Conservation (phyloP, 2,113 vertebrate species). For the Paramisgurnus dabryanus region DNA sequence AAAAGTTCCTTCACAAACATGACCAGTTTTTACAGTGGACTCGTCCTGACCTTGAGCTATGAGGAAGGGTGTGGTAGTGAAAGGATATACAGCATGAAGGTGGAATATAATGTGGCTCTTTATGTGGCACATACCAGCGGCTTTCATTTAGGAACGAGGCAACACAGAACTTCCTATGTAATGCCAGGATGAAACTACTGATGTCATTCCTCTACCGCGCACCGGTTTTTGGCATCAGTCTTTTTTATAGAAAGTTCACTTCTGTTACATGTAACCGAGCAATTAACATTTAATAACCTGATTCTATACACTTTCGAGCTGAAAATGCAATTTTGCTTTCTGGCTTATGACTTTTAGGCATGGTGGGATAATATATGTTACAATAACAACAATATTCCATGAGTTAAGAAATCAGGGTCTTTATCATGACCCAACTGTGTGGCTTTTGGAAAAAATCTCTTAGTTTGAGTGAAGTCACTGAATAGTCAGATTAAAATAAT, state of each 20-base stretch:
- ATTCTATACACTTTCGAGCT: constrained; percentile 1
- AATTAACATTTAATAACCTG: constrained; percentile 15
- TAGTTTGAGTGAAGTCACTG: not conserved
- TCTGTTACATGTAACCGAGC: constrained; percentile 1
- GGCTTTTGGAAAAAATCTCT: not conserved
- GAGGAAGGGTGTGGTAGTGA: constrained; percentile 58
- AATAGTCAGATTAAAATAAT: constrained; percentile 8
- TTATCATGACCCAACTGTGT: constrained; percentile 16
- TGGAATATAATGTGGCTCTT: constrained; percentile 57
- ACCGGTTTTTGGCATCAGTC: not conserved
- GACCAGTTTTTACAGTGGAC: constrained; percentile 57
- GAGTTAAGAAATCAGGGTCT: constrained; percentile 22
- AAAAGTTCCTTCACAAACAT: constrained; percentile 18
- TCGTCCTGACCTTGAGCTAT: constrained; percentile 40
- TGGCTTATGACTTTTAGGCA: not conserved
- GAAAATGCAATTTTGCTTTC: not conserved
- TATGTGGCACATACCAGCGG: constrained; percentile 51
- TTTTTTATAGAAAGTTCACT: not conserved
- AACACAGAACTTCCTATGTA: constrained; percentile 28
- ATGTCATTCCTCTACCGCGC: constrained; percentile 25
- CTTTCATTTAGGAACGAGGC: constrained; percentile 42
- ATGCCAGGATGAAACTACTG: constrained; percentile 14
- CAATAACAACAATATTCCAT: constrained; percentile 12
- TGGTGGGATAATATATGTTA: constrained; percentile 3
- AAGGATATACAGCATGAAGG: constrained; percentile 43